Conservation (phyloP, 2,797 vertebrate genomes). For the Apogon hyalosoma region DNA sequence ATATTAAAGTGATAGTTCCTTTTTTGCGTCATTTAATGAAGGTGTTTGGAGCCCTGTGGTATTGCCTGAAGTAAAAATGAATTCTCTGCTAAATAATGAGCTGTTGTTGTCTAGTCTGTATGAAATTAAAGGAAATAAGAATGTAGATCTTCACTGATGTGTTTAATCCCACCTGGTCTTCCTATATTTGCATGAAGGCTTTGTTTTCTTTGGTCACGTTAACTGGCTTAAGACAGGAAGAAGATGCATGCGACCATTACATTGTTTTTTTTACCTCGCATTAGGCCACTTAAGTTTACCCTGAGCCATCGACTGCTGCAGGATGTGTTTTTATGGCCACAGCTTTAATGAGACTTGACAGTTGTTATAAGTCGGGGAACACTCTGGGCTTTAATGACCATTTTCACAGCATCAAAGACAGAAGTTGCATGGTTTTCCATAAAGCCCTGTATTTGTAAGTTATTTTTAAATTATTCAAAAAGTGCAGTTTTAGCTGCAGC, state of each 20-base stretch:
- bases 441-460: constrained; percentile 15
- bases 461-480: constrained; percentile 56
- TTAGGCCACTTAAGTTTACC: constrained; percentile 8
- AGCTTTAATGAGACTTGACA: constrained; percentile 56
- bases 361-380: constrained; percentile 34
- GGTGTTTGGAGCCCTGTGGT: constrained; percentile 16
- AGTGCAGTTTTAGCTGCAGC: constrained; percentile 36
- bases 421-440: constrained; percentile 29
- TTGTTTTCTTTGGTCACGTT: not conserved
- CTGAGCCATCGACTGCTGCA: not conserved
- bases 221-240: constrained; percentile 2
- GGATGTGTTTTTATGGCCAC: constrained; percentile 32
- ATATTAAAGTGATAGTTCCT: constrained; percentile 22
- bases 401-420: constrained; percentile 42
- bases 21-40: constrained; percentile 18
- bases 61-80: constrained; percentile 11
- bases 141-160: not conserved
- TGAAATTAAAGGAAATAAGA: not conserved
- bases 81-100: constrained; percentile 19
- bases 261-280: constrained; percentile 17
- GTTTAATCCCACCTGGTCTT: not conserved
- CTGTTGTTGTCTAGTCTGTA: not conserved
- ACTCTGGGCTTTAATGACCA: constrained; percentile 47
- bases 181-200: not conserved
- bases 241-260: constrained; percentile 30